Evolutionary conservation across 2,888 invertebrate species (phyloP), one percentile per base, ranked within the genome.

Genomic region (Stenodera caucasica): DNA sequence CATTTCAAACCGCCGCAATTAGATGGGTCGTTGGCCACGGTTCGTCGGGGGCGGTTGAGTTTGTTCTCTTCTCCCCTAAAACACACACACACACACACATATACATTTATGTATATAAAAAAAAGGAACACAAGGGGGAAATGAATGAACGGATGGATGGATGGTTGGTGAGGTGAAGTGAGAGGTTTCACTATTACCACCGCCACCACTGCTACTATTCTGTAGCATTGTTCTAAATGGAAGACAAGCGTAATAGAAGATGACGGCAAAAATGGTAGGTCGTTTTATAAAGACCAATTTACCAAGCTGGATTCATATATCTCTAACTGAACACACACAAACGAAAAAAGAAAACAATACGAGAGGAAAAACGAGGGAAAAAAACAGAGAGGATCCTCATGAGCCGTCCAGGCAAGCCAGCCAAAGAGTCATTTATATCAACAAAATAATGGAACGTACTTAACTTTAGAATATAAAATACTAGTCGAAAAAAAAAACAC

Each of bases 1-100:
- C 86, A 87, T 86, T 86, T 77, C 81, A 80, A 40, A 83, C 82
- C 82, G 83, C 83, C 84, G 83, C 86, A 87, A 87, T 87, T 86
- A 86, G 86, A 86, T 84, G 86, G 86, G 83, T 85, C 85, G 86
- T 85, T 85, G 86, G 83, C 82, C 83, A 83, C 82, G 81, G 62
- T 61, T 59, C 64, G 60, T 26, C 57, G 68, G 70, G 65, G 69
- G 65, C 56, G 67, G 63, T 50, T 35, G 56, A 29, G 53, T 54
- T 57, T 35, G 52, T 35, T 55, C 60, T 49, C 49, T 63, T 49
- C 45, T 61, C 62, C 60, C 26, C 45, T 53, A 14, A 51, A 11
- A 26, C 3, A 29, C 51, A 30, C 7, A 53, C 14, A 57, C 52
- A 40, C 18, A 49, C 45, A 53, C 40, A 23, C 21, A 33, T 3